phyloP scores from a whole-genome alignment of 2,888 invertebrate genomes.

The Polyommatus iphigenia region DNA sequence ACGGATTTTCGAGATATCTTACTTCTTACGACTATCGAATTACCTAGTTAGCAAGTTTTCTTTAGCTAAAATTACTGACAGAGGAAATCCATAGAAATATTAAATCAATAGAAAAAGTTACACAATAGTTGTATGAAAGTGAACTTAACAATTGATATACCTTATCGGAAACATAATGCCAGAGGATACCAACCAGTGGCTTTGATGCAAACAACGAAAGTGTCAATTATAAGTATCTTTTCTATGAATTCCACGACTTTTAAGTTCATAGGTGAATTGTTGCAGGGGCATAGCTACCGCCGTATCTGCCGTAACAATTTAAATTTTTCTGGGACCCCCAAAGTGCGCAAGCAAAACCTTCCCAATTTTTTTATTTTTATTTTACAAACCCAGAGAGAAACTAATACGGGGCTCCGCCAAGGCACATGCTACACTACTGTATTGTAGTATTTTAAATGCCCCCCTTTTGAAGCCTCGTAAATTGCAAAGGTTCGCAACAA shows the following conservation, averaged over 20 bases:
- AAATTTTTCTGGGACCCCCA: too few relatives aligned
- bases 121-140: not conserved
- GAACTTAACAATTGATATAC: not conserved
- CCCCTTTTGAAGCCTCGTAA: not conserved
- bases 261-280: too few relatives aligned
- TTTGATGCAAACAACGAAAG: not conserved
- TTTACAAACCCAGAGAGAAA: too few relatives aligned
- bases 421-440: too few relatives aligned
- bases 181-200: not conserved
- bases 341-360: too few relatives aligned
- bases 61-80: not conserved
- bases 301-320: too few relatives aligned
- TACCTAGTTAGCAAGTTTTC: not conserved
- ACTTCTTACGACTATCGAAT: not conserved
- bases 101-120: not conserved
- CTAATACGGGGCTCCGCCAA: too few relatives aligned
- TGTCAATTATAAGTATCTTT: too few relatives aligned
- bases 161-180: not conserved
- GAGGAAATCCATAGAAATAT: not conserved
- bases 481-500: slow-evolving; percentile 1
- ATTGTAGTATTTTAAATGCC: too few relatives aligned
- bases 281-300: too few relatives aligned
- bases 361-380: too few relatives aligned
- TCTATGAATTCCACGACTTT: too few relatives aligned
- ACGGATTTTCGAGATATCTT: not conserved